Base-by-base conservation (phyloP, 2,888 invertebrate species). In the Drosophila colorata region DNA sequence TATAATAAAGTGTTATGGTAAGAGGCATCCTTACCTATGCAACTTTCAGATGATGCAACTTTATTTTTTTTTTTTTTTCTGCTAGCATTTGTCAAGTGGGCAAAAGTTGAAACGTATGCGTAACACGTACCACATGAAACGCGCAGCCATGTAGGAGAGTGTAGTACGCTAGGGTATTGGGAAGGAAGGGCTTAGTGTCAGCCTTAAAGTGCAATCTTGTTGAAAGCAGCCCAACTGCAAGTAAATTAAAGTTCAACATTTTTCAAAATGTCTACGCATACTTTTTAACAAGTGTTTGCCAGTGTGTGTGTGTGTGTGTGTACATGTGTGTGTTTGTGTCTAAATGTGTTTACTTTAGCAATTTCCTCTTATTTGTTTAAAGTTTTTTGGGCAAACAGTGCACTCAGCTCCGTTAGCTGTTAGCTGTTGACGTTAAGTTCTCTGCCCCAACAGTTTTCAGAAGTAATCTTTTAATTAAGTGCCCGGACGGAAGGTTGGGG, bases 401-500 rank as follows among this genome's bases (percentile, higher is more conserved):
- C 59, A 51, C 61, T 14, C 23, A 35, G n/a, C 44, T 37, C 28
- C 23, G 9, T 35, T 51, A 55, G 53, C 28, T 28, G 9, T 35
- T 51, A 55, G 53, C 47, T 79, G 85, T 80, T 88, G 87, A 88
- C 79, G 80, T 73, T 79, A 79, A 85, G 84, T 88, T 88, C 68
- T 63, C 47, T 69, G 57, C 67, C 69, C 60, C 41, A 83, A 87
- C 11, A 87, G 66, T 85, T 84, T 84, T 72, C 58, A 70, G 67
- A 84, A 88, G 79, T 85, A 88, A 85, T 88, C 85, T 85, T 83
- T 88, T 85, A 88, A 85, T 85, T 85, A 88, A 88, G 81, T 85
- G 78, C 64, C 66, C 60, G 49, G 47, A 64, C 41, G 38, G 13
- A 0, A 2, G 38, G 9, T 28, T 8, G 28, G 28, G 6, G 9